These are phyloP conservation scores for Ladona fulva DNA, from an alignment of 1,140 invertebrate genomes.

Conservation along the genomic window DNA sequence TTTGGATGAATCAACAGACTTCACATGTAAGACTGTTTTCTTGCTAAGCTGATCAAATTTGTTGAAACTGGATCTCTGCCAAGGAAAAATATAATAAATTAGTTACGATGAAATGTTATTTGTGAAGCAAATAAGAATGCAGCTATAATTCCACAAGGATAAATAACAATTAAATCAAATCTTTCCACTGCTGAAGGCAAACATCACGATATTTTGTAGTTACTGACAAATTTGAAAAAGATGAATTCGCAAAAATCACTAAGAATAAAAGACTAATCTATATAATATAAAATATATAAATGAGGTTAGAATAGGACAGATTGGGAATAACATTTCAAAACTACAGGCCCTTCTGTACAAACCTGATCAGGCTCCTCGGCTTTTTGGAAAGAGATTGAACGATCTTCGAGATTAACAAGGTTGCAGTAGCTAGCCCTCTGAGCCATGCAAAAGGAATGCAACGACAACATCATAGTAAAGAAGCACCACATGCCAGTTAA, in stretches of 20 bases:
- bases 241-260: no score
- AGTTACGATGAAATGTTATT: slow-evolving; percentile 22
- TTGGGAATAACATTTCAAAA: no score
- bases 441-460: slow-evolving; percentile 16
- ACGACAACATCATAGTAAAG: not conserved
- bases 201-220: no score
- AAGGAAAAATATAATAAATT: slow-evolving; percentile 26
- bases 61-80: slow-evolving; percentile 67
- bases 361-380: slow-evolving; percentile 7
- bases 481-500: not conserved
- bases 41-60: slow-evolving; percentile 64
- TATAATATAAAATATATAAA: no score
- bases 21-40: slow-evolving; percentile 55
- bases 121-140: not conserved
- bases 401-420: slow-evolving; percentile 9
- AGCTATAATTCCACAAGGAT: no score
- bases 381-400: not conserved
- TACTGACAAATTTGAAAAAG: no score
- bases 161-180: no score
- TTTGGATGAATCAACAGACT: slow-evolving; percentile 54
- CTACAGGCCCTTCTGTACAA: not conserved
- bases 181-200: no score
- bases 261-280: no score
- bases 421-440: slow-evolving; percentile 20
- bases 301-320: no score